These are phyloP conservation scores for Chymomyza fuscimana DNA, from an alignment of 2,888 invertebrate species.

Conservation along the genomic window DNA sequence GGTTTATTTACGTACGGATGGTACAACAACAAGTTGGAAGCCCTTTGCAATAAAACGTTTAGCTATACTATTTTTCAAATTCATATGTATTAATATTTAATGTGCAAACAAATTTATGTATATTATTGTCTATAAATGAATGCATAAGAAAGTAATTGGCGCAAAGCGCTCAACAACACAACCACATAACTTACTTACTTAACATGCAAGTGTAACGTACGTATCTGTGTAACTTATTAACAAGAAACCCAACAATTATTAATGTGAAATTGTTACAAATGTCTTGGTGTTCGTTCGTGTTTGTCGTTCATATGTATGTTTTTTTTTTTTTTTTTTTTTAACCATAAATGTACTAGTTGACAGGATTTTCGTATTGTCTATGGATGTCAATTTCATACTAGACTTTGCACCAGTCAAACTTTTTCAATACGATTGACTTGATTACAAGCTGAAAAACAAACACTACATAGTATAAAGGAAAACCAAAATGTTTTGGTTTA, in stretches of 20 bases:
- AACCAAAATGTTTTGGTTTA: too few species aligned
- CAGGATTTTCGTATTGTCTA: not conserved
- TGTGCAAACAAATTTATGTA: not conserved
- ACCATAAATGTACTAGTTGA: not conserved
- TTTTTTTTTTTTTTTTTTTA: not conserved
- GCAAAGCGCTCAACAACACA: not conserved
- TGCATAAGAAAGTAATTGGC: too few species aligned
- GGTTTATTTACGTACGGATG: constrained; percentile 7
- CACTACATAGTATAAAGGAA: too few species aligned
- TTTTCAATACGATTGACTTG: constrained; percentile 3
- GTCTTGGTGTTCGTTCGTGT: constrained; percentile 11
- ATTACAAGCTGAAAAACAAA: not conserved
- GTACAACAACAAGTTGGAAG: constrained; percentile 3
- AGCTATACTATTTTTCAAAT: not conserved
- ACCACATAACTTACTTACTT: too few species aligned
- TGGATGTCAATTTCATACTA: not conserved
- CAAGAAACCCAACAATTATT: not conserved
- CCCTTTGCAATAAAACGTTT: not conserved
- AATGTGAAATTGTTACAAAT: constrained; percentile 10
- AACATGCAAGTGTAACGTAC: too few species aligned
- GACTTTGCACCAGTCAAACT: not conserved
- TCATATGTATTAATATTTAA: not conserved
- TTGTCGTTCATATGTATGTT: constrained; percentile 5
- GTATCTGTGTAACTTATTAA: not conserved
- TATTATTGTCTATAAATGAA: not conserved